These are phyloP conservation scores for Spisula subtruncata DNA, from an alignment of 2,888 invertebrate genomes.

Conservation along the genomic window DNA sequence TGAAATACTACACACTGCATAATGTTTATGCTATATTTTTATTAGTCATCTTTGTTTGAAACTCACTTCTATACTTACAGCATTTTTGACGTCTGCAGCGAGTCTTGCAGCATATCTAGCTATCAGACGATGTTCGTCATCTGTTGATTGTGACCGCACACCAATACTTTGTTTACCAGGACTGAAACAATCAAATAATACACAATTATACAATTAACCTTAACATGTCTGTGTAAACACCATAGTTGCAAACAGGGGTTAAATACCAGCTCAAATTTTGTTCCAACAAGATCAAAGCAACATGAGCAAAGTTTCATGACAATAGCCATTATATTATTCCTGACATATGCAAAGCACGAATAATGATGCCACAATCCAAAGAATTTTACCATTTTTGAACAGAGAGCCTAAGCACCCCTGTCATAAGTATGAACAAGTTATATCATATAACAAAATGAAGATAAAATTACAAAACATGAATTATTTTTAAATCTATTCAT, in stretches of 20 bases:
- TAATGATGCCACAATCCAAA: too few species aligned
- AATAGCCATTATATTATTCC: neutral
- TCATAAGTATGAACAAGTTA: too few species aligned
- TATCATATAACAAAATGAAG: too few species aligned
- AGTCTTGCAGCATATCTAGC: conserved; percentile 98
- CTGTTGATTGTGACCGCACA: conserved; percentile 87
- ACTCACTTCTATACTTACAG: conserved; percentile 88
- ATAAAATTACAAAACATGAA: too few species aligned
- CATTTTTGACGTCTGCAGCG: conserved; percentile 95
- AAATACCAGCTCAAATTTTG: neutral
- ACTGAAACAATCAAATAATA: conserved; percentile 70
- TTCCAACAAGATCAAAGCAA: neutral
- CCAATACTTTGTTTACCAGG: conserved; percentile 78
- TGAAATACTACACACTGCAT: neutral
- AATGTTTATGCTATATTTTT: too few species aligned
- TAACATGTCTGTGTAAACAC: too few species aligned
- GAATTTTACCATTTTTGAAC: too few species aligned
- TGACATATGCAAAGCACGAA: too few species aligned
- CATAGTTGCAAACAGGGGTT: neutral
- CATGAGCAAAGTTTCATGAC: neutral
- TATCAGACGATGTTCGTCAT: conserved; percentile 98
- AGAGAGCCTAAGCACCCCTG: too few species aligned
- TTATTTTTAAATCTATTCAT: too few species aligned
- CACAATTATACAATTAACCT: too few species aligned
- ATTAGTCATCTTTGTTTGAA: neutral